Evolutionary conservation across 2,797 vertebrate genomes (phyloP), one percentile per base, ranked within the genome.

Genomic region (Amazona finschi): DNA sequence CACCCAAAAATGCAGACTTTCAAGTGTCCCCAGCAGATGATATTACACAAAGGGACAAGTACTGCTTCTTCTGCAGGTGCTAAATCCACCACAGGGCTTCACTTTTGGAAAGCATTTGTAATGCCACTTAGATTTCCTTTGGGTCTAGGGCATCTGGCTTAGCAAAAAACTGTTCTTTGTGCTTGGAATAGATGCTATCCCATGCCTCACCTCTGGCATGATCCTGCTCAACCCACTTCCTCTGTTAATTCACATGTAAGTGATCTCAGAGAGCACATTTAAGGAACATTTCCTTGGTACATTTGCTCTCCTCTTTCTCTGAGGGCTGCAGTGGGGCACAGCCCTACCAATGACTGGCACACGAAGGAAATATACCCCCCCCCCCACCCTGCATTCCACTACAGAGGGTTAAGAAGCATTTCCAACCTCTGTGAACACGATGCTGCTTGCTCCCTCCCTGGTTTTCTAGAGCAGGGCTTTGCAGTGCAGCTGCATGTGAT

Each of bases 311-410:
- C 66, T 36, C 44, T 41, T 55, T 25, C 49, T 13, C 33, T 2
- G 15, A 47, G 28, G 33, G 64, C 28, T 55, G 36, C 43, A 20
- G 43, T 4, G 39, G 61, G 55, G 49, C 39, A 11, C 55, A 69
- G 39, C 70, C 61, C 66, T 50, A 22, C n/a, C 57, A 39, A 31
- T 2, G 7, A 46, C 27, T 3, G 30, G n/a, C 69, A 84, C 5
- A 0, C 1, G 0, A 60, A 41, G 8, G 21, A 70, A 85, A 57
- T 17, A 17, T 0, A 9, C 9, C 55, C 16, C 5, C 16, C 5
- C 16, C 47, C 39, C 19, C 25, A 39, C 33, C 12, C n/a, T 12
- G 11, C 66, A 57, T 93, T 78, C 67, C 57, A 22, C n/a, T 55
- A 15, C 16, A 20, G 73, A 75, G 60, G 15, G 43, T 57, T 85